Base-by-base conservation (phyloP, 92 coral and sea anemone species). In the Parazoanthus darwini region DNA sequence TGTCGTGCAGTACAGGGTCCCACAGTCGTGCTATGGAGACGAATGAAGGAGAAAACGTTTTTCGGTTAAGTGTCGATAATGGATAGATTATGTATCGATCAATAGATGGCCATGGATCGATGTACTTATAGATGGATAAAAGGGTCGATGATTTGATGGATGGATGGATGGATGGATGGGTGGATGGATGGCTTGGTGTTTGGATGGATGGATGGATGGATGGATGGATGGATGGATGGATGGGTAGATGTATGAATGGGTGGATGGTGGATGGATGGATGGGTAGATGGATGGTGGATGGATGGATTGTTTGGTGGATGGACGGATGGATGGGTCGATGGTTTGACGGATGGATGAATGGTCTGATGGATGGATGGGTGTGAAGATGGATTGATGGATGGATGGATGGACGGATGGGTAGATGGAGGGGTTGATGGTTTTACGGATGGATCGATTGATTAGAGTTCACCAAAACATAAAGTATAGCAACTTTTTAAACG, bases 1-100 rank as follows among this genome's bases (percentile, higher is more conserved):
- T 29, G 79, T 84, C 8, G 87, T 71, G 48, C 87, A 84, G 43
- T 43, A 84, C 66, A 84, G 39, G 4, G 87, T 84, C 9, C 87
- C 87, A 83, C 87, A 83, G 87, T 83, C 66, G 46, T 46, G 22
- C 79, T 84, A 42, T 5, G 42, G 2, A 13, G n/a, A 33, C 15
- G 71, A 46, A 26, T 43, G 11, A 7, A 67, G 6, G n/a, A 63
- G 26, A 63, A 20, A 22, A 5, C 4, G 70, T 63, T 9, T 63
- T 15, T 54, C 59, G 14, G 59, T 54, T 14, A 54, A 54, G 74
- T 2, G 10, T 70, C 10, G 36, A n/a, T 7, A 25, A 16, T 20
- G 13, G 3, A 10, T 70, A 9, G 36, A 70, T 70, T 5, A 67
- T 20, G 29, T 67, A 67, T 15, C 25, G 29, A 67, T 25, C 29